Conservation (phyloP, 2,113 vertebrate species). For the Melanerpes aurifrons region DNA sequence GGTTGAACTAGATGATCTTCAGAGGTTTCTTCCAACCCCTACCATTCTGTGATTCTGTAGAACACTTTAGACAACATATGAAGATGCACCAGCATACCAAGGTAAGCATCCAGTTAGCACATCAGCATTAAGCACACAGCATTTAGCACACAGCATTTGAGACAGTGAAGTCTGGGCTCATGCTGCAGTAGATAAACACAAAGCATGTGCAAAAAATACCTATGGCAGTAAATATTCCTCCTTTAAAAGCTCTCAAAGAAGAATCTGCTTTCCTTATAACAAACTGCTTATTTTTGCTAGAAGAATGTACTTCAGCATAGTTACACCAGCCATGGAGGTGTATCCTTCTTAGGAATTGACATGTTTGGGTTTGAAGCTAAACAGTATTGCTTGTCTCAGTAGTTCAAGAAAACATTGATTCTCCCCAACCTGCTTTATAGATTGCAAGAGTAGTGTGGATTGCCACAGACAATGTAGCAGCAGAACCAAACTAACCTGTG, state of each 20-base stretch:
- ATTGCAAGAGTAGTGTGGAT: background rate
- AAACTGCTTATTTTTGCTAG: background rate
- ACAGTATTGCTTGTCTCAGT: background rate
- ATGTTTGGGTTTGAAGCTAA: background rate
- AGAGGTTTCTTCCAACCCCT: background rate
- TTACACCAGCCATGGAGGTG: background rate
- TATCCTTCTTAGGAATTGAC: background rate
- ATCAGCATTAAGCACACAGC: background rate
- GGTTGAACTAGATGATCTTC: background rate
- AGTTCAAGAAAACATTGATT: background rate
- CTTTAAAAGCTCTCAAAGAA: background rate
- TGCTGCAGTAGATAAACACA: background rate
- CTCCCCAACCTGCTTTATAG: background rate
- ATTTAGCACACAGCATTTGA: background rate
- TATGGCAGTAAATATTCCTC: background rate
- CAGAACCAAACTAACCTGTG: background rate
- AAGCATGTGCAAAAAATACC: accelerated
- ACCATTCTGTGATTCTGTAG: background rate
- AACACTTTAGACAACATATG: too few relatives aligned
- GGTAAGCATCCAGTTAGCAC: background rate
- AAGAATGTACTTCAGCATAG: background rate
- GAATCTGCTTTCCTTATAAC: background rate
- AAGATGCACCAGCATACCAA: background rate
- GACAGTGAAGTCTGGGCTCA: background rate
- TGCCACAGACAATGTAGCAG: background rate